A percentile compares a stretch with the other conserved stretches of the same genome.
phyloP scores from a whole-genome alignment of 2,113 vertebrate species.

The Mesocricetus auratus region DNA sequence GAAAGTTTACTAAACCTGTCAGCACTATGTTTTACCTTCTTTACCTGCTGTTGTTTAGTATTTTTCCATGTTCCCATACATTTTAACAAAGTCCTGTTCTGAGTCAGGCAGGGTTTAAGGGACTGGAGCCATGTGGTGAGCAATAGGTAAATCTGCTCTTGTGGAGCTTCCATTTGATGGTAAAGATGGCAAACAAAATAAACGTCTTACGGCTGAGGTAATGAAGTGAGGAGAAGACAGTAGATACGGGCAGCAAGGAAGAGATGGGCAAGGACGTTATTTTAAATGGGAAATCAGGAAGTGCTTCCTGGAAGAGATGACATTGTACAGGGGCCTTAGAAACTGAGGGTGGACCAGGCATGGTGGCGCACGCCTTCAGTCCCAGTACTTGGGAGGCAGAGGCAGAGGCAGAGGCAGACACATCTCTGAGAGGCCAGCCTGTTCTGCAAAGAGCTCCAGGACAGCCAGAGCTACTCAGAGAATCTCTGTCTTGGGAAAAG shows the following conservation, averaged over 20 bases:
- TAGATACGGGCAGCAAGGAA: no score
- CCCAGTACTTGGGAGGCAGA: background rate
- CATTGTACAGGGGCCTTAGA: background rate
- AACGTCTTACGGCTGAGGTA: no score
- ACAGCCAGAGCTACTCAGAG: background rate
- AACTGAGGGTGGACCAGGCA: background rate
- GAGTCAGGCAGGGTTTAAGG: conserved; percentile 1
- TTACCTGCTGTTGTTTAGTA: background rate
- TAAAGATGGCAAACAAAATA: background rate
- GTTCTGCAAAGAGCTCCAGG: background rate
- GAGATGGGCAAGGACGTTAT: background rate
- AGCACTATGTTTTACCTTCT: background rate
- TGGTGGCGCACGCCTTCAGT: no score
- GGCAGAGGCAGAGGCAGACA: background rate
- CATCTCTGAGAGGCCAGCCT: background rate
- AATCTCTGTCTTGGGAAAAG: no score
- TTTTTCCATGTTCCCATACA: background rate
- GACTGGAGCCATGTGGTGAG: background rate
- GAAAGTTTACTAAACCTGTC: background rate
- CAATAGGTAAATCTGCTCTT: background rate
- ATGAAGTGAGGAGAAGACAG: background rate
- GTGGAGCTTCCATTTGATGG: background rate
- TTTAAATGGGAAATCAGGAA: background rate
- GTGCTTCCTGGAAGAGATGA: background rate
- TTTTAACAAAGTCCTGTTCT: background rate